Conservation (phyloP, 2,888 invertebrate species). For the Enoplolaimus lenunculus region DNA sequence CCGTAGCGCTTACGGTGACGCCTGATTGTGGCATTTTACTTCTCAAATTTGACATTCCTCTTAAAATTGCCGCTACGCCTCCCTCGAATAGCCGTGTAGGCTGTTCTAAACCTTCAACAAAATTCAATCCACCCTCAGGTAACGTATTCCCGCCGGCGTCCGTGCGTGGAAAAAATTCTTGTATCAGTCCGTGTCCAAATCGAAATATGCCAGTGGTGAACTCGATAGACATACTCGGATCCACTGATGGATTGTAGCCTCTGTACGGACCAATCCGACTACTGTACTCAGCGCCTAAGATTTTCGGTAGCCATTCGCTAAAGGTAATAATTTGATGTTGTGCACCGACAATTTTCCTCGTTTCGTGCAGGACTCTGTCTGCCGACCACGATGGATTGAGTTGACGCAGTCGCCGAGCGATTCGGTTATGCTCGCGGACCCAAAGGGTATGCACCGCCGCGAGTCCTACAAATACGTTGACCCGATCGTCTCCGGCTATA, state of each 20-base stretch:
- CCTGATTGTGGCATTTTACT: constrained; percentile 65
- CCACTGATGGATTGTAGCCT: constrained; percentile 63
- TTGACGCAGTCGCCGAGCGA: constrained; percentile 58
- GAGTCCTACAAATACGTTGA: constrained; percentile 40
- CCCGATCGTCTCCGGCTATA: constrained; percentile 34
- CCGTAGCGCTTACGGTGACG: constrained; percentile 79
- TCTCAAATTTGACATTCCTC: constrained; percentile 73
- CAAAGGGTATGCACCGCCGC: constrained; percentile 49
- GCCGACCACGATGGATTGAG: constrained; percentile 83
- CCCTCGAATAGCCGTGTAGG: constrained; percentile 92
- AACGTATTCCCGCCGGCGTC: constrained; percentile 65
- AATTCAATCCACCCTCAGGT: constrained; percentile 68
- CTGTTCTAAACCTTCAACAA: constrained; percentile 88
- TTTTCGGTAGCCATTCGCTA: constrained; percentile 72
- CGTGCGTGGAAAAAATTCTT: constrained; percentile 56
- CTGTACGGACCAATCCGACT: constrained; percentile 58
- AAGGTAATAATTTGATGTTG: constrained; percentile 70
- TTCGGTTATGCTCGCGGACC: constrained; percentile 82
- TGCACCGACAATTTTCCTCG: constrained; percentile 58
- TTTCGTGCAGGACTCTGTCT: constrained; percentile 56
- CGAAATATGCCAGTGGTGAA: constrained; percentile 86
- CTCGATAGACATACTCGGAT: constrained; percentile 79
- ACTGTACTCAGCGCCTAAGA: constrained; percentile 62
- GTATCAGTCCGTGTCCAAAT: constrained; percentile 90
- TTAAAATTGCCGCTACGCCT: constrained; percentile 79